Percentiles rank a stretch among this genome's conserved stretches.
Evolutionary conservation across 2,888 invertebrate genomes (phyloP).

Genomic region (Muschampia plurimacula): DNA sequence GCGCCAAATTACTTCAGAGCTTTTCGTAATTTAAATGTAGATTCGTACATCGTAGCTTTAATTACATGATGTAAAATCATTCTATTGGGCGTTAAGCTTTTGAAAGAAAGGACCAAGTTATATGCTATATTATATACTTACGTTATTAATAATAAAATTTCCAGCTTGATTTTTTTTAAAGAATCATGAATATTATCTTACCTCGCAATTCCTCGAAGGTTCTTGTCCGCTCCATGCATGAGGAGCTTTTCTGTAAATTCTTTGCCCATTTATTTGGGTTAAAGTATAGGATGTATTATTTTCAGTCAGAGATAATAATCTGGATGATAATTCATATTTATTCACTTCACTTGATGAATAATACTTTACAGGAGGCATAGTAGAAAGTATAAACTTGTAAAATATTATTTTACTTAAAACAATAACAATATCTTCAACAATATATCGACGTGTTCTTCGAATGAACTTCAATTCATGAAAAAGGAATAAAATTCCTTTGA

Average conservation of each 20-base stretch:
- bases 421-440: slow-evolving; percentile 70
- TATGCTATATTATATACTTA: too few species aligned
- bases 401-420: slow-evolving; percentile 62
- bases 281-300: slow-evolving; percentile 80
- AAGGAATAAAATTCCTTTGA: slow-evolving; percentile 27
- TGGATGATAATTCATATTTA: slow-evolving; percentile 83
- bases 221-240: slow-evolving; percentile 81
- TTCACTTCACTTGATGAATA: slow-evolving; percentile 82
- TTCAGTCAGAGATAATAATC: slow-evolving; percentile 81
- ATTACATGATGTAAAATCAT: not conserved
- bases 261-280: slow-evolving; percentile 89
- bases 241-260: slow-evolving; percentile 87
- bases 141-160: too few species aligned
- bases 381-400: slow-evolving; percentile 67
- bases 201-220: slow-evolving; percentile 87
- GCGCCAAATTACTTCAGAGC: not conserved
- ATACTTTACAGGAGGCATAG: slow-evolving; percentile 81
- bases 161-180: not conserved
- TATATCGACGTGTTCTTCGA: slow-evolving; percentile 53
- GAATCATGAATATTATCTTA: slow-evolving; percentile 55
- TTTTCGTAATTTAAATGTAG: not conserved
- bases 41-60: not conserved
- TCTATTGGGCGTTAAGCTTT: too few species aligned
- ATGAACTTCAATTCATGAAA: slow-evolving; percentile 18
- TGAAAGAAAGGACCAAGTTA: not conserved